phyloP scores from a whole-genome alignment of 1,140 invertebrate species.

The Zaprionus tsacasi region DNA sequence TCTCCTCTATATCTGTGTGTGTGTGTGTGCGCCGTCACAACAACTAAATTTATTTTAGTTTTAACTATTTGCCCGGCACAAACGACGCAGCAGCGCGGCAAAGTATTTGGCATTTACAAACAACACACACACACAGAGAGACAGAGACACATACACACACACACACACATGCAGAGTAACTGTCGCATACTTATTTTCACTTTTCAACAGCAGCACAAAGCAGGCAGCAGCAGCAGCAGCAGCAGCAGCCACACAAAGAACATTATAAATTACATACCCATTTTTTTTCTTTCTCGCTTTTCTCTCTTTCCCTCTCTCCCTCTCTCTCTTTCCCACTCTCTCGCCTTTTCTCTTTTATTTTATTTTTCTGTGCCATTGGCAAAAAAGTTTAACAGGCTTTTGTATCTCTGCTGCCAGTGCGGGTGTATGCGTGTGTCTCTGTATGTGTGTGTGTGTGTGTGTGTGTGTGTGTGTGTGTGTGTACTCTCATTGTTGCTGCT shows the following conservation, averaged over 20 bases:
- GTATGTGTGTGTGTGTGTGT: background rate
- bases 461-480: slow-evolving; percentile 40
- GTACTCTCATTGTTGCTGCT: slow-evolving; percentile 44
- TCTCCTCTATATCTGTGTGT: slow-evolving; percentile 3
- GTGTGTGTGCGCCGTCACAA: slow-evolving; percentile 41
- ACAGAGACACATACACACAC: slow-evolving; percentile 37
- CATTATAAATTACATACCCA: slow-evolving; percentile 81
- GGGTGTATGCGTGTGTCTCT: slow-evolving; percentile 7
- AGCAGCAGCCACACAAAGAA: slow-evolving; percentile 61
- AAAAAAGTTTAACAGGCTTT: slow-evolving; percentile 36
- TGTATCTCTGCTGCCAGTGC: slow-evolving; percentile 19
- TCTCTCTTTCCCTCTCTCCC: slow-evolving; percentile 5
- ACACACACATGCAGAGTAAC: slow-evolving; percentile 31
- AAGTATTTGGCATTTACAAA: slow-evolving; percentile 60
- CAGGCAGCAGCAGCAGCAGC: slow-evolving; percentile 10
- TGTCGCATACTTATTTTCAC: slow-evolving; percentile 69
- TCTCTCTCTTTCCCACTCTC: background rate
- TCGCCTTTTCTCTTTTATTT: slow-evolving; percentile 29
- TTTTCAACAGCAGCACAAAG: slow-evolving; percentile 69
- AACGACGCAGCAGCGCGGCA: slow-evolving; percentile 50
- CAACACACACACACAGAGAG: slow-evolving; percentile 35
- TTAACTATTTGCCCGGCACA: slow-evolving; percentile 76
- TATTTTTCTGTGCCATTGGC: slow-evolving; percentile 45
- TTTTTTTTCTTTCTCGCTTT: slow-evolving; percentile 29
- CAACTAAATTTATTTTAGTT: slow-evolving; percentile 83